Evolutionary conservation across 2,888 invertebrate species (phyloP).

Genomic region (Uloborus plumipes): DNA sequence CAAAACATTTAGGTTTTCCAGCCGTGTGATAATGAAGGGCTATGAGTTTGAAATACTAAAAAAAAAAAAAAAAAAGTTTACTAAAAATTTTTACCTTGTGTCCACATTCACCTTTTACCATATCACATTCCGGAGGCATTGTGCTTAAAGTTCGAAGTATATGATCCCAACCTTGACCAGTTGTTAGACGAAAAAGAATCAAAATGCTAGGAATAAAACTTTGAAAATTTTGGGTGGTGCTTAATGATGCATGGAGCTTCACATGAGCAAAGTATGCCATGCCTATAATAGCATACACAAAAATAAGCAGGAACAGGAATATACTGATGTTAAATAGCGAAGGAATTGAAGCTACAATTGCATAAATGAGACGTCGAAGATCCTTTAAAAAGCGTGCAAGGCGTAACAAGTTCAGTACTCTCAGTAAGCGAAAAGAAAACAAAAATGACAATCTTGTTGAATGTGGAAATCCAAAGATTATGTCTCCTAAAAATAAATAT

Average conservation of each 20-base stretch:
- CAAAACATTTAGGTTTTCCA: no score
- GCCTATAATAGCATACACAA: constrained; percentile 44
- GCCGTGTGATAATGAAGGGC: no score
- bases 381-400: constrained; percentile 19
- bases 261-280: constrained; percentile 34
- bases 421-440: constrained; percentile 34
- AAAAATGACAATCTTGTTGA: constrained; percentile 10
- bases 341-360: constrained; percentile 30
- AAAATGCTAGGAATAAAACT: constrained; percentile 16
- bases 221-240: constrained; percentile 26
- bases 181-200: constrained; percentile 43
- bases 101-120: constrained; percentile 28
- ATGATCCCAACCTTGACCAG: constrained; percentile 36
- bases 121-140: constrained; percentile 21
- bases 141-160: constrained; percentile 21
- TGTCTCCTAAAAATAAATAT: constrained; percentile 12
- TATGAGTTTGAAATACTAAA: no score
- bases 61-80: no score
- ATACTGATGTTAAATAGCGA: constrained; percentile 24
- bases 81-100: constrained; percentile 14
- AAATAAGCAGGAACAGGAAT: constrained; percentile 27
- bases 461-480: not conserved
- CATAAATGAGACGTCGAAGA: constrained; percentile 29
- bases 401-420: constrained; percentile 28
- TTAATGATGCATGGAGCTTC: constrained; percentile 2